Evolutionary conservation across 23 tunicate genomes (phyloP), one percentile per base, ranked within the genome.

Genomic region (Clavelina lepadiformis): DNA sequence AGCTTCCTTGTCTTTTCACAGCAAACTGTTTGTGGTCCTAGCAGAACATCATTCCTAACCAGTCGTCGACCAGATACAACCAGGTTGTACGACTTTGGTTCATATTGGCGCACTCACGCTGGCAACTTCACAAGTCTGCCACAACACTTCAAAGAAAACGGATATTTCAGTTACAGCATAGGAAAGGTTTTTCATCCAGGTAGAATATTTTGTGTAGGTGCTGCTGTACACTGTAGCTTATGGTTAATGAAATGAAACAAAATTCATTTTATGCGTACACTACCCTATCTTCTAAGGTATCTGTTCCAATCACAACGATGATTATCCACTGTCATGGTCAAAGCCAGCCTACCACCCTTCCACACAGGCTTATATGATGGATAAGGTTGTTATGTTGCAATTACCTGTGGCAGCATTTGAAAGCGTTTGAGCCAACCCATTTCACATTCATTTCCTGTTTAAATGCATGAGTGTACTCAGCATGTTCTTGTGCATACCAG

Each of bases 121-220:
- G 98, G 98, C 21, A 93, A 93, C 50, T 93, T 51, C 38, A 93
- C 94, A 0, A 93, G 88, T 23, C 56, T 93, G 44, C 98, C 98
- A 3, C 94, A 93, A 76, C 76, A 86, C 34, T 85, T 93, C 51
- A 93, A 93, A 68, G 88, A 75, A 36, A 73, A 85, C 62, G 94
- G 94, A 32, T 93, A 93, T 57, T 67, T 65, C 45, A 35, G 83
- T n/a, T 93, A 78, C 63, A 70, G 96, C 65, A 83, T 93, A 50
- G 98, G 98, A 51, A 93, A 93, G 74, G 83, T 93, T 38, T 93
- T 93, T 74, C 98, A 93, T 54, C 98, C 98, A 51, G 89, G 97
- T 80, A 1, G 0, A 7, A 49, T 61, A 19, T 6, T 20, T 1
- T n/a, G n/a, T n/a, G n/a, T n/a, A n/a, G n/a, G n/a, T n/a, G n/a